Evolutionary conservation across 2,797 vertebrate genomes (phyloP), one percentile per base, ranked within the genome.

Genomic region (Karalla daura): DNA sequence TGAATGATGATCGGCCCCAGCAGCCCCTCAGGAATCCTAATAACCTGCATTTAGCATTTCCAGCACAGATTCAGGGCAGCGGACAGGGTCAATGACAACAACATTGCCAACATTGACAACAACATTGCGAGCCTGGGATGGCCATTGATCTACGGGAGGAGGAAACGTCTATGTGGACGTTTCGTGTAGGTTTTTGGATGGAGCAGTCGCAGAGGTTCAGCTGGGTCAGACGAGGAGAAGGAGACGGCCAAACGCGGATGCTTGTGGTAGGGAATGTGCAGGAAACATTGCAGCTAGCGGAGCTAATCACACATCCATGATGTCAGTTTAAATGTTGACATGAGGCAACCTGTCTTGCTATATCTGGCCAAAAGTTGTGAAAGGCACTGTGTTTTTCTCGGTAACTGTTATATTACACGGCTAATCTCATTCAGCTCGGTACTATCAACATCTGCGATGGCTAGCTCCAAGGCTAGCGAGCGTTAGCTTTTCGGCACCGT

Each of bases 391-490:
- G 6, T 36, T 4, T 7, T 27, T 21, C n/a, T 1, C 17, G 6
- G 1, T 21, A 17, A 9, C 6, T 10, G 1, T 3, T 1, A 3
- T 2, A 0, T 51, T 32, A 8, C 40, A 40, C 0, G 30, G 9
- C 12, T 20, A 4, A n/a, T 8, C 7, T 44, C 1, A 2, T 33
- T 43, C 4, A 9, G 2, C 15, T 18, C 0, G 0, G 13, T 73
- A 10, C 39, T 15, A 33, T 5, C 25, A 12, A 15, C 1, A 4
- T 30, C 58, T 14, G 15, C 5, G 0, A n/a, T n/a, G n/a, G n/a
- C 47, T 80, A 66, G 59, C 72, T 54, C 63, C 1, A 5, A 2
- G 52, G 78, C 66, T 81, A 35, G 75, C 60, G 72, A 83, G 25
- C 52, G 30, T 2, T 61, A 78, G 61, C 71, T 5, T 54, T n/a